Conservation (phyloP, 2,888 invertebrate species). For the Lasioglossum marginatum region DNA sequence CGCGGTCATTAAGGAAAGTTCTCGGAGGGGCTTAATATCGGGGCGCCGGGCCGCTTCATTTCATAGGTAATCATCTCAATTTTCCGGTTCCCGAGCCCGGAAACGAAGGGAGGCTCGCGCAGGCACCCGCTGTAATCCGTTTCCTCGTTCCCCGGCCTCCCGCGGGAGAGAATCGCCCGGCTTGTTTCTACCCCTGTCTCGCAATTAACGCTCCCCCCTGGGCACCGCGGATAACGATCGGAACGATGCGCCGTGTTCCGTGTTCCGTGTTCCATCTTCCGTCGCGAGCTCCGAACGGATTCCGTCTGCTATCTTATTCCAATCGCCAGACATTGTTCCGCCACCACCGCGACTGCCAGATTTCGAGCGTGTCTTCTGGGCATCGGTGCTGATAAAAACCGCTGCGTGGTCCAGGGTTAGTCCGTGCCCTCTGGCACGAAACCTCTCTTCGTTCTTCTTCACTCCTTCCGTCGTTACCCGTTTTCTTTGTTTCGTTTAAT, state of each 20-base stretch:
- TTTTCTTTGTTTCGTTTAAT: neutral
- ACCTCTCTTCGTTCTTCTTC: neutral
- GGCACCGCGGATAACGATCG: conserved; percentile 39
- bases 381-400: neutral
- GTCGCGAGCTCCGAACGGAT: neutral
- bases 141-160: conserved; percentile 35
- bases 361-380: neutral
- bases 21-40: conserved; percentile 42
- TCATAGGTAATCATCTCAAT: conserved; percentile 66
- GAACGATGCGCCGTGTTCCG: conserved; percentile 19
- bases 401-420: neutral
- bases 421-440: neutral
- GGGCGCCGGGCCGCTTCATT: conserved; percentile 46
- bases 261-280: neutral
- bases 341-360: neutral
- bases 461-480: neutral
- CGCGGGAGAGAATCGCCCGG: conserved; percentile 20
- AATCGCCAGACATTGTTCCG: neutral
- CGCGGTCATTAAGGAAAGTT: conserved; percentile 67
- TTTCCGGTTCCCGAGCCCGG: conserved; percentile 63
- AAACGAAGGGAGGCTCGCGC: conserved; percentile 47
- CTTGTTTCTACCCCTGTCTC: conserved; percentile 50
- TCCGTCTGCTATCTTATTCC: neutral
- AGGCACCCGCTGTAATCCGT: conserved; percentile 36
- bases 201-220: conserved; percentile 52